Base-by-base conservation (phyloP, 2,113 vertebrate genomes). In the Calonectris borealis region DNA sequence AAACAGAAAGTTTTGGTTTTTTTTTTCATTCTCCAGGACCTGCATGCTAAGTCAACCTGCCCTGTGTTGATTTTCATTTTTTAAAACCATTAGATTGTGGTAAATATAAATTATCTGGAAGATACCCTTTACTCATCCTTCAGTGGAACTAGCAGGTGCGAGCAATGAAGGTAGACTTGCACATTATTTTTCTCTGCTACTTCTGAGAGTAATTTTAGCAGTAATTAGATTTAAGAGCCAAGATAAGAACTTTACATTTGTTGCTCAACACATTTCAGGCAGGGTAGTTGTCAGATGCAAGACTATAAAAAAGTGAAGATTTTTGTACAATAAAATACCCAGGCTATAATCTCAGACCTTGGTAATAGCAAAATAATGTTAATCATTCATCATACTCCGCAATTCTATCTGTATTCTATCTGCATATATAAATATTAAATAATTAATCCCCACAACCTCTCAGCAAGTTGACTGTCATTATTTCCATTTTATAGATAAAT, bases 401-500 rank as follows among this genome's bases (percentile, higher is more conserved):
- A 93, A 75, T 81, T 55, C 62, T 85, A 26, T 87, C 55, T 75
- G 11, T 38, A 81, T 71, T 87, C 42, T 82, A 48, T 61, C 6
- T 14, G 76, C 86, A 73, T 48, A 88, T 38, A 44, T 65, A 95
- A 92, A 92, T 83, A 86, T 46, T 88, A 81, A 93, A 83, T 71
- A 90, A 87, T 76, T 87, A 94, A 93, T 71, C 44, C 70, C 16
- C 48, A 76, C 54, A 93, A 80, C 3, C 34, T 80, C 76, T 93
- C 76, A 94, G 36, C 40, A 83, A 88, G 71, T 9, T 81, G 54
- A 70, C 21, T 70, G 26, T 40, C 72, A 73, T 81, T 86, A 86
- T 86, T 95, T 77, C 80, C 1, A 0, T 83, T 88, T 90, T 66
- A 58, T 11, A 94, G 80, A 90, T 90, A 83, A 93, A 78, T 32